Evolutionary conservation across 2,888 invertebrate species (phyloP).

Genomic region (Bruchidius siliquastri): DNA sequence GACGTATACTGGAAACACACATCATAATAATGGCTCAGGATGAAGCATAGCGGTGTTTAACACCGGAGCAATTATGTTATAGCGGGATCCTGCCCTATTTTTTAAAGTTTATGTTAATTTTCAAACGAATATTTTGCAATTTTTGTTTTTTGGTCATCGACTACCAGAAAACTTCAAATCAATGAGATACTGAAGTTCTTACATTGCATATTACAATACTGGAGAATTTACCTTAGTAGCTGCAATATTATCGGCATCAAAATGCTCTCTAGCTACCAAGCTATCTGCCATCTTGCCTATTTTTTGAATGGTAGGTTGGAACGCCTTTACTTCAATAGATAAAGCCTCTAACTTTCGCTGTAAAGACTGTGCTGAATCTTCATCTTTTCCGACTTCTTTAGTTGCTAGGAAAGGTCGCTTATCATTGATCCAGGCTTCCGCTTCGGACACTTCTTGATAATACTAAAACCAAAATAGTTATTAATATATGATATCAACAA

Average conservation of each 20-base stretch:
- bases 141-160: too few relatives aligned
- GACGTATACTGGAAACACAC: too few relatives aligned
- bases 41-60: too few relatives aligned
- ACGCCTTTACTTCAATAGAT: conserved; percentile 77
- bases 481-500: not conserved
- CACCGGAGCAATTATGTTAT: too few relatives aligned
- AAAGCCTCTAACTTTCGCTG: conserved; percentile 79
- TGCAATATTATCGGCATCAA: conserved; percentile 70
- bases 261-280: conserved; percentile 70
- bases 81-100: too few relatives aligned
- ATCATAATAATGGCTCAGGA: too few relatives aligned
- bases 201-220: not conserved
- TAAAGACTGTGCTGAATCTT: conserved; percentile 81
- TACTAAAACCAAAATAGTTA: conserved; percentile 53
- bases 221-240: conserved; percentile 52
- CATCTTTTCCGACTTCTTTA: conserved; percentile 84
- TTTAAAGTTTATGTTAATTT: too few relatives aligned
- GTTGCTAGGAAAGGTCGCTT: conserved; percentile 71
- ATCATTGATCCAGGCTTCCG: conserved; percentile 88
- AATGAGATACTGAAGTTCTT: too few relatives aligned
- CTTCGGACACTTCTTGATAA: conserved; percentile 84
- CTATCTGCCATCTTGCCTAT: conserved; percentile 63
- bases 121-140: too few relatives aligned
- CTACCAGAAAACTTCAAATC: too few relatives aligned
- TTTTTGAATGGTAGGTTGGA: conserved; percentile 66